These are phyloP conservation scores for Rutilus rutilus DNA, from an alignment of 2,113 vertebrate genomes.

Conservation along the genomic window DNA sequence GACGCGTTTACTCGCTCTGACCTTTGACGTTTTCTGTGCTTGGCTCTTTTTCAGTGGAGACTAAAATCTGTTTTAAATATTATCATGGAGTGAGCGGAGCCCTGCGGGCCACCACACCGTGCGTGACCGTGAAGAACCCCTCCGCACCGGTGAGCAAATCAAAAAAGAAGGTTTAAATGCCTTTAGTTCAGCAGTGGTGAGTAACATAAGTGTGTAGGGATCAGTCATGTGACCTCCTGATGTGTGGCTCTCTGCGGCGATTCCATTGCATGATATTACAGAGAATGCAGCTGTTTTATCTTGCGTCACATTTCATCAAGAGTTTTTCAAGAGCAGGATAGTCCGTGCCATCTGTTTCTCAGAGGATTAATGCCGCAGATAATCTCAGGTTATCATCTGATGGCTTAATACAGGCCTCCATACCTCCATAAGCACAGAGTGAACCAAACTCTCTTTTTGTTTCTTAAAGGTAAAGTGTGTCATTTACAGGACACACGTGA, in stretches of 20 bases:
- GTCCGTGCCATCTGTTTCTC: slow-evolving; percentile 27
- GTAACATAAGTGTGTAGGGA: not conserved
- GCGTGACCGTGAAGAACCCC: slow-evolving; percentile 86
- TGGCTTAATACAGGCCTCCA: slow-evolving; percentile 19
- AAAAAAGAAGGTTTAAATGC: not conserved
- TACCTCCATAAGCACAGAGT: slow-evolving; percentile 23
- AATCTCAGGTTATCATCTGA: slow-evolving; percentile 46
- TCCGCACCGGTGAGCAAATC: slow-evolving; percentile 82
- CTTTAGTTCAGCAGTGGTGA: not conserved
- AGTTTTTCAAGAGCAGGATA: slow-evolving; percentile 26
- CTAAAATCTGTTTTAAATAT: slow-evolving; percentile 93
- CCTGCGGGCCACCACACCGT: slow-evolving; percentile 84
- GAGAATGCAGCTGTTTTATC: not conserved
- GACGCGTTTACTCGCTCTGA: not conserved
- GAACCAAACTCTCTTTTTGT: not conserved
- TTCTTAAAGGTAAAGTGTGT: not conserved
- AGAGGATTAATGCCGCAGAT: slow-evolving; percentile 35
- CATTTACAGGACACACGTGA: too few relatives aligned
- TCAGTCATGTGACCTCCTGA: not conserved
- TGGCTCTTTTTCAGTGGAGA: slow-evolving; percentile 80
- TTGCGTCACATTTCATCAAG: not conserved
- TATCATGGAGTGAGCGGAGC: slow-evolving; percentile 89
- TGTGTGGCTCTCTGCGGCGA: not conserved
- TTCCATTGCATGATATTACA: not conserved
- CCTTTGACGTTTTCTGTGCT: slow-evolving; percentile 44